Percentiles rank a stretch among this genome's conserved stretches.
phyloP scores from a whole-genome alignment of 2,113 vertebrate genomes.

The Carassius auratus region DNA sequence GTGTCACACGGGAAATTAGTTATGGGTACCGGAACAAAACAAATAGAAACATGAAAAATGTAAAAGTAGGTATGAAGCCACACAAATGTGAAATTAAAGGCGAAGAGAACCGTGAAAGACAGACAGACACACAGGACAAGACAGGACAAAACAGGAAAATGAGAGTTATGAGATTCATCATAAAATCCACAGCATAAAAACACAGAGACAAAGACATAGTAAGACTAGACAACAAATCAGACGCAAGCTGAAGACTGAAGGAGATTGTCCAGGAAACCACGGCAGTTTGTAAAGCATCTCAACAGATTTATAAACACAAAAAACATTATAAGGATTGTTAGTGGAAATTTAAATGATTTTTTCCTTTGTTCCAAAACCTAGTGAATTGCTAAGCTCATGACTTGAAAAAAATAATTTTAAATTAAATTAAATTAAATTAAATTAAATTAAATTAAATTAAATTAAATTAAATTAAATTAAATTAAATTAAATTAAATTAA shows the following conservation, averaged over 20 bases:
- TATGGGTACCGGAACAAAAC: neutral
- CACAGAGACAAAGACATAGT: too few relatives aligned
- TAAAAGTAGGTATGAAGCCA: slow-evolving; percentile 24
- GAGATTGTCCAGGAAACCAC: slow-evolving; percentile 59
- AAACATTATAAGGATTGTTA: neutral
- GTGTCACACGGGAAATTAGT: slow-evolving; percentile 12
- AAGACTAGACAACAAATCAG: slow-evolving; percentile 39
- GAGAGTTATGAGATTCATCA: slow-evolving; percentile 77
- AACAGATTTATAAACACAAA: neutral
- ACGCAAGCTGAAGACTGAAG: slow-evolving; percentile 36
- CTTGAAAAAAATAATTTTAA: too few relatives aligned
- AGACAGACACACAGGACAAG: slow-evolving; percentile 68
- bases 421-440: too few relatives aligned
- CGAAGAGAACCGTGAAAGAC: slow-evolving; percentile 59
- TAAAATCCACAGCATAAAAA: slow-evolving; percentile 33
- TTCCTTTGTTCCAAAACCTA: neutral
- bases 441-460: too few relatives aligned
- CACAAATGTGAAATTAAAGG: slow-evolving; percentile 45
- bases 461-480: too few relatives aligned
- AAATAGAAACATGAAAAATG: neutral
- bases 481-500: too few relatives aligned
- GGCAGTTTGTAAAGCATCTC: neutral
- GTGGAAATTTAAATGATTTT: neutral
- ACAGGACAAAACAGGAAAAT: slow-evolving; percentile 82
- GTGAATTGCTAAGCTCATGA: neutral